Conservation (phyloP, 2,113 vertebrate species). For the Aegithalos caudatus region DNA sequence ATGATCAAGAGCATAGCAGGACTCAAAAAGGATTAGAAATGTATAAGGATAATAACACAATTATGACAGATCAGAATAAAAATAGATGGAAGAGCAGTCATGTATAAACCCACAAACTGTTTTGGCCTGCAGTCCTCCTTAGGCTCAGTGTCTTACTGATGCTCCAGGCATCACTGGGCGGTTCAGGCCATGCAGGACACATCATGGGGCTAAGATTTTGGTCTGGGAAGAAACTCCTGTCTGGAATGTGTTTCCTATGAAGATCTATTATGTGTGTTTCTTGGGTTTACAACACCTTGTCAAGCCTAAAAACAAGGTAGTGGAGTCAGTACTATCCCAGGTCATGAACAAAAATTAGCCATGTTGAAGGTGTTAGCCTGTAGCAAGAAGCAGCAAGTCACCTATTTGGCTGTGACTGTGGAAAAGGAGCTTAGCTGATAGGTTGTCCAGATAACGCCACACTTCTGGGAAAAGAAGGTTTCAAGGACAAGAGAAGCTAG, state of each 20-base stretch:
- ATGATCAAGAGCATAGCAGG: background rate
- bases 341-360: background rate
- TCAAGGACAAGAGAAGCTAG: background rate
- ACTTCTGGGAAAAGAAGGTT: background rate
- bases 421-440: background rate
- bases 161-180: background rate
- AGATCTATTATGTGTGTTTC: background rate
- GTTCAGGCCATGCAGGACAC: background rate
- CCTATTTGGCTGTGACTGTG: background rate
- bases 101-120: background rate
- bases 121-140: background rate
- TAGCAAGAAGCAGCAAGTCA: background rate
- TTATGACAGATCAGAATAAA: background rate
- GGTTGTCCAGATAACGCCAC: background rate
- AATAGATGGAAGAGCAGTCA: background rate
- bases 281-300: background rate
- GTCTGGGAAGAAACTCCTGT: background rate
- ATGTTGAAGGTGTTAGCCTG: background rate
- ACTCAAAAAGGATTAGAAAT: conserved; percentile 42
- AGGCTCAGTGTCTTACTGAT: background rate
- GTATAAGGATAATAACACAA: background rate
- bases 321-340: background rate
- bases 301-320: background rate
- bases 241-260: background rate
- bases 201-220: background rate